These are phyloP conservation scores for Hyposoter didymator DNA, from an alignment of 2,888 invertebrate genomes.

Conservation along the genomic window DNA sequence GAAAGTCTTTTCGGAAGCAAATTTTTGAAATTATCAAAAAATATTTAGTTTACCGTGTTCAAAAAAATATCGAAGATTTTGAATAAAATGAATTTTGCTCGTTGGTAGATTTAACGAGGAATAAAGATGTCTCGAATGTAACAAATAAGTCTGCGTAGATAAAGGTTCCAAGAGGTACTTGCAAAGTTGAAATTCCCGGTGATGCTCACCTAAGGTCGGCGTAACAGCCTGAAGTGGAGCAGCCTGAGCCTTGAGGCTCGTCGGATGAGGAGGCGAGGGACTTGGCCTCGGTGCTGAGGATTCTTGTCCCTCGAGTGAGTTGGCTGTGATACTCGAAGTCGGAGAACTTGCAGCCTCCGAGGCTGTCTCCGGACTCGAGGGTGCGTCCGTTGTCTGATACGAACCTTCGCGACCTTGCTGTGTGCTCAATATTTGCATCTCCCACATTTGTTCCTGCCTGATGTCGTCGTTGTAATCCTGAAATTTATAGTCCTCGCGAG, in stretches of 20 bases:
- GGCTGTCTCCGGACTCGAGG: slow-evolving; percentile 78
- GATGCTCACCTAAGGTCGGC: slow-evolving; percentile 76
- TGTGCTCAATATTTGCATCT: slow-evolving; percentile 92
- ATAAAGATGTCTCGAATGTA: slow-evolving; percentile 4
- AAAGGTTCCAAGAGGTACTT: slow-evolving; percentile 41
- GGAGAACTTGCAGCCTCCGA: slow-evolving; percentile 78
- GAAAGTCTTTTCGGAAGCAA: too few relatives aligned
- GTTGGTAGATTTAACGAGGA: not conserved
- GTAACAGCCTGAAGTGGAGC: slow-evolving; percentile 73
- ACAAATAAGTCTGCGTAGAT: slow-evolving; percentile 18
- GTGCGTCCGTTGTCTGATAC: slow-evolving; percentile 75
- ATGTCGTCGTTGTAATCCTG: slow-evolving; percentile 97
- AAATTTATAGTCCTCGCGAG: slow-evolving; percentile 54
- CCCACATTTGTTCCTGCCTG: slow-evolving; percentile 95
- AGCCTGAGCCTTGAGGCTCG: slow-evolving; percentile 75
- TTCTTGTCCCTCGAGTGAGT: slow-evolving; percentile 77
- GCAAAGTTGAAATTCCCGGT: slow-evolving; percentile 56
- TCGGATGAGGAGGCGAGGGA: slow-evolving; percentile 76
- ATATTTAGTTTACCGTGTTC: too few relatives aligned
- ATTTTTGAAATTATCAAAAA: too few relatives aligned
- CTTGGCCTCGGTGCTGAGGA: slow-evolving; percentile 73
- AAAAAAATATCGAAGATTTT: too few relatives aligned
- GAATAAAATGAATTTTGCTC: not conserved
- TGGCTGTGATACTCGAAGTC: slow-evolving; percentile 78
- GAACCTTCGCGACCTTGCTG: slow-evolving; percentile 80